Base-by-base conservation (phyloP, 2,113 vertebrate species). In the Struthio camelus region DNA sequence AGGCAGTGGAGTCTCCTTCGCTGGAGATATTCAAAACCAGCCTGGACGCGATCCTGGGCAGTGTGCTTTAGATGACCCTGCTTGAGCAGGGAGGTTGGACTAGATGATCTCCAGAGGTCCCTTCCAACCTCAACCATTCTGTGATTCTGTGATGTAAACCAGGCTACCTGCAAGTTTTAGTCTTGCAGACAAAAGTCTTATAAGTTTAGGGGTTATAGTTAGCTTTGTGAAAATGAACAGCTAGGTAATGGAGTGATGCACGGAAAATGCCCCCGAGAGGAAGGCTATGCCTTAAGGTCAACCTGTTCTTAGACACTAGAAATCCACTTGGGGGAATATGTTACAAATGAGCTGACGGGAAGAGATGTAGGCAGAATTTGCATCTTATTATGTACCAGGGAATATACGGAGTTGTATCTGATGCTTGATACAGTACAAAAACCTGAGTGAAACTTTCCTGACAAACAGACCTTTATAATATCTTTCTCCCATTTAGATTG, bases 81-180 rank as follows among this genome's bases (percentile, higher is more conserved):
- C n/a, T n/a, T n/a, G n/a, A n/a, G n/a, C n/a, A n/a, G n/a, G n/a
- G n/a, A n/a, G n/a, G n/a, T n/a, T n/a, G n/a, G n/a, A n/a, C n/a
- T n/a, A n/a, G n/a, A n/a, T n/a, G n/a, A n/a, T n/a, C n/a, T n/a
- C n/a, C n/a, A n/a, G n/a, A n/a, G n/a, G n/a, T n/a, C n/a, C n/a
- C n/a, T n/a, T n/a, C n/a, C n/a, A n/a, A n/a, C n/a, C n/a, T n/a
- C n/a, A n/a, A n/a, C n/a, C n/a, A n/a, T n/a, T n/a, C n/a, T n/a
- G n/a, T n/a, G n/a, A n/a, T n/a, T n/a, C n/a, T n/a, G n/a, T 72
- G 93, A 92, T 91, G 80, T 36, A 95, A 93, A 90, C 15, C 87
- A 95, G 92, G 71, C 65, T 4, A 62, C 44, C 89, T 85, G n/a
- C 30, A 22, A 80, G n/a, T 36, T 34, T 34, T 34, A 34, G 14